phyloP scores from a whole-genome alignment of 2,113 vertebrate genomes.

The Nansenia antarctica region DNA sequence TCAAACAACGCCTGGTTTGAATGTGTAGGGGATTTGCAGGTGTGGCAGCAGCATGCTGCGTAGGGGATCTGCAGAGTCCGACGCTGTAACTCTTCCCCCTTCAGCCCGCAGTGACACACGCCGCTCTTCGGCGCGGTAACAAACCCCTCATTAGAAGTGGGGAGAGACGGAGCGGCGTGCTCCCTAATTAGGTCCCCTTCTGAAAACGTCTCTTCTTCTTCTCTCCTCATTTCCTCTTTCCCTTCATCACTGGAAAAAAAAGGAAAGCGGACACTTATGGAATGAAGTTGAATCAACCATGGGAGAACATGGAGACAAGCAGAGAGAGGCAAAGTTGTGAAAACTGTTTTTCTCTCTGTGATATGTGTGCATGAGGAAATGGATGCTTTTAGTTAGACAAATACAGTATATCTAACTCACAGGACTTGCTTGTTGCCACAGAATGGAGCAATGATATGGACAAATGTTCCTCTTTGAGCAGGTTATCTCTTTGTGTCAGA shows the following conservation, averaged over 20 bases:
- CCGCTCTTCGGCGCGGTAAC: constrained; percentile 54
- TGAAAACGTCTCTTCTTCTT: constrained; percentile 61
- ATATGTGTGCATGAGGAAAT: constrained; percentile 37
- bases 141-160: constrained; percentile 75
- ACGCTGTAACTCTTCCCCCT: constrained; percentile 49
- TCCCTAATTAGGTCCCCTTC: constrained; percentile 74
- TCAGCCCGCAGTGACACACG: constrained; percentile 55
- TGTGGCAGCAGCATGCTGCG: constrained; percentile 61
- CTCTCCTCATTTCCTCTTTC: constrained; percentile 36
- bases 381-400: constrained; percentile 17
- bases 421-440: background rate
- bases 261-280: constrained; percentile 62
- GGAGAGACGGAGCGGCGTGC: constrained; percentile 59
- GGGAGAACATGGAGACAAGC: constrained; percentile 5
- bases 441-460: background rate
- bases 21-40: constrained; percentile 76
- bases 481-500: background rate
- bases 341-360: constrained; percentile 37
- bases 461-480: background rate
- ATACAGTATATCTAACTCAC: constrained; percentile 14
- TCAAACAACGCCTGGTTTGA: constrained; percentile 76
- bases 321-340: constrained; percentile 42
- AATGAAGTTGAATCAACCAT: constrained; percentile 61
- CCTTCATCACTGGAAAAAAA: constrained; percentile 57
- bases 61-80: constrained; percentile 54